A percentile compares a stretch with the other conserved stretches of the same genome.
These are phyloP conservation scores for Aeoliscus strigatus DNA, from an alignment of 2,797 vertebrate species.

Conservation along the genomic window DNA sequence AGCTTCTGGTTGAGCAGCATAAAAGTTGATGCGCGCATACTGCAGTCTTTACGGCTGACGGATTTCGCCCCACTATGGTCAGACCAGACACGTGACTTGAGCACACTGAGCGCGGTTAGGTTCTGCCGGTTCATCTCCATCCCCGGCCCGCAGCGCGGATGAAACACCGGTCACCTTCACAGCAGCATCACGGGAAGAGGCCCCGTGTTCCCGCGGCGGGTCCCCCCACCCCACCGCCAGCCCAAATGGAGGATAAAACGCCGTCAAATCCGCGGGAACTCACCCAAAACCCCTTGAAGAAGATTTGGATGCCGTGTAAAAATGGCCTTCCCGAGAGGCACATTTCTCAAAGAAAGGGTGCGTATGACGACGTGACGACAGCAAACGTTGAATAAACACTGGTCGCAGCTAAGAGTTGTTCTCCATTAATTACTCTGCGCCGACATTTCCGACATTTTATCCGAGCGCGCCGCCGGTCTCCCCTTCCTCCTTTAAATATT, in stretches of 20 bases:
- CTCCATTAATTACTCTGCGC: no score
- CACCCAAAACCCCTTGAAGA: conserved; percentile 90
- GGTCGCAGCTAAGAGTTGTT: no score
- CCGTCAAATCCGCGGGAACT: conserved; percentile 76
- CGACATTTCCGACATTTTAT: not conserved
- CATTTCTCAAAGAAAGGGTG: conserved; percentile 85
- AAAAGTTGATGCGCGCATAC: conserved; percentile 16
- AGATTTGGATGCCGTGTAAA: conserved; percentile 91
- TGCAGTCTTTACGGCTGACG: conserved; percentile 28
- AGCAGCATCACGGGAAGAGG: conserved; percentile 50
- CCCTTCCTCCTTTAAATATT: no score
- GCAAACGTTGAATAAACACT: not conserved
- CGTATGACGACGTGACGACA: conserved; percentile 49
- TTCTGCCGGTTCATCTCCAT: conserved; percentile 5
- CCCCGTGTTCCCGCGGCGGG: conserved; percentile 33
- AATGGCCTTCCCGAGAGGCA: conserved; percentile 85
- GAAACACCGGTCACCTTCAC: conserved; percentile 60
- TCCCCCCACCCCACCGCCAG: conserved; percentile 16
- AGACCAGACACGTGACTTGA: conserved; percentile 36
- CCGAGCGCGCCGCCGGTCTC: not conserved
- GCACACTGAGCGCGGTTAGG: not conserved
- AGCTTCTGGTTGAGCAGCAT: conserved; percentile 10
- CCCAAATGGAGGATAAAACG: conserved; percentile 52
- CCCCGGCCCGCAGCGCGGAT: conserved; percentile 34
- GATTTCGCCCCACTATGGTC: not conserved